Base-by-base conservation (phyloP, 2,797 vertebrate genomes). In the Oreonectes daqikongensis region DNA sequence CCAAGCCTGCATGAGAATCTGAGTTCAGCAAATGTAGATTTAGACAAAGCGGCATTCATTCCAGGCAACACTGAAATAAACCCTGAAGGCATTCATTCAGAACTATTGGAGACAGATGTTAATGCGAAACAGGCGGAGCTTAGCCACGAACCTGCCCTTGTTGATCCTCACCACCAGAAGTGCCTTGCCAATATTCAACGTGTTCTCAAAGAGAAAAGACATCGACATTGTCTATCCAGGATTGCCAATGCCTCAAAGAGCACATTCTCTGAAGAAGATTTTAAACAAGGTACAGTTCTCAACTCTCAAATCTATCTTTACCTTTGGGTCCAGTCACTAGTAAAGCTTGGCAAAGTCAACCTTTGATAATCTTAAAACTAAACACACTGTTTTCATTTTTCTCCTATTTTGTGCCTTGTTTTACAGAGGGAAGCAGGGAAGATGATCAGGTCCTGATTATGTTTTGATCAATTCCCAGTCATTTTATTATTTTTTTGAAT, bases 101-200 rank as follows among this genome's bases (percentile, higher is more conserved):
- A 85, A 85, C 85, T 89, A 69, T 86, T 86, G 17, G 83, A 44
- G 14, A 88, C 90, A 82, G 85, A 86, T 59, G 64, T 77, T 12
- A 9, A 77, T 55, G 28, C 79, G 42, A 84, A 86, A 75, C 53
- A 82, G 0, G 22, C 14, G 76, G 52, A 73, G 72, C 67, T 57
- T 42, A 61, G 61, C 24, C 24, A 26, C 28, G 53, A 76, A 46
- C 24, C 48, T 28, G 86, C 83, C 30, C 86, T 82, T 66, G 74
- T 83, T 11, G 85, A 84, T 18, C 79, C 75, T 65, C 38, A 79
- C 40, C 90, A 86, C 55, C 92, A 83, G 28, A 96, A 94, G 48
- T 95, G 96, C 81, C 96, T 97, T 81, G 95, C 91, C 83, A 98
- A 98, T 87, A 97, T 99, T 88, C 95, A 96, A 82, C 95, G 93